A percentile compares a stretch with the other conserved stretches of the same genome.
These are phyloP conservation scores for Pilophorus perplexus DNA, from an alignment of 2,888 invertebrate genomes.

Conservation along the genomic window DNA sequence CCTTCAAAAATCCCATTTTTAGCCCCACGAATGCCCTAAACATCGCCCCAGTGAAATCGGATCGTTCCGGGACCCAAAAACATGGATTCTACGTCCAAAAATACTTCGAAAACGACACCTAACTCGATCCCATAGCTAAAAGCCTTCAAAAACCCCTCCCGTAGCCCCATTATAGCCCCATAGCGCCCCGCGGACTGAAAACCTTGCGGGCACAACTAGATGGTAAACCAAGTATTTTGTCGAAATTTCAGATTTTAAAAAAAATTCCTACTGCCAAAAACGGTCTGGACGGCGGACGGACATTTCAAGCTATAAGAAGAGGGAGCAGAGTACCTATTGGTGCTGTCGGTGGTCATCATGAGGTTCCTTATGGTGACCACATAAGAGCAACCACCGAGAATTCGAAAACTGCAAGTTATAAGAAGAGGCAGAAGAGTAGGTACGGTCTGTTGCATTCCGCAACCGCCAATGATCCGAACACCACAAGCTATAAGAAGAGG, in stretches of 20 bases:
- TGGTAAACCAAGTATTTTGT: background rate
- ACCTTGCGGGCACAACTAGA: background rate
- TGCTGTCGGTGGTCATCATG: too few species aligned
- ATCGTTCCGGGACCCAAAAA: background rate
- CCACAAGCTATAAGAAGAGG: too few species aligned
- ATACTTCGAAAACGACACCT: background rate
- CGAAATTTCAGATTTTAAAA: background rate
- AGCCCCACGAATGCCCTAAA: too few species aligned
- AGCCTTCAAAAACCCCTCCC: background rate
- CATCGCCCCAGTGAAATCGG: background rate
- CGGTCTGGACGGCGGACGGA: background rate
- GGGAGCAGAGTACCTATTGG: too few species aligned
- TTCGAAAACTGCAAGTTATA: too few species aligned
- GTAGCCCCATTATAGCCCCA: background rate
- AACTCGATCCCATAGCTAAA: background rate
- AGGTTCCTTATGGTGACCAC: too few species aligned
- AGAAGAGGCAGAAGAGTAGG: too few species aligned
- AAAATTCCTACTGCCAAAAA: background rate
- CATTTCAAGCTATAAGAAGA: too few species aligned
- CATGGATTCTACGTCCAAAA: background rate
- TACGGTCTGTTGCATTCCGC: too few species aligned
- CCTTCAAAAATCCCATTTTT: too few species aligned
- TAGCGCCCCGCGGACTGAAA: background rate
- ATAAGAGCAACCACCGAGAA: too few species aligned
- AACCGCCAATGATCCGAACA: too few species aligned